Evolutionary conservation across 2,888 invertebrate genomes (phyloP).

Genomic region (Cryptus viduatorius): DNA sequence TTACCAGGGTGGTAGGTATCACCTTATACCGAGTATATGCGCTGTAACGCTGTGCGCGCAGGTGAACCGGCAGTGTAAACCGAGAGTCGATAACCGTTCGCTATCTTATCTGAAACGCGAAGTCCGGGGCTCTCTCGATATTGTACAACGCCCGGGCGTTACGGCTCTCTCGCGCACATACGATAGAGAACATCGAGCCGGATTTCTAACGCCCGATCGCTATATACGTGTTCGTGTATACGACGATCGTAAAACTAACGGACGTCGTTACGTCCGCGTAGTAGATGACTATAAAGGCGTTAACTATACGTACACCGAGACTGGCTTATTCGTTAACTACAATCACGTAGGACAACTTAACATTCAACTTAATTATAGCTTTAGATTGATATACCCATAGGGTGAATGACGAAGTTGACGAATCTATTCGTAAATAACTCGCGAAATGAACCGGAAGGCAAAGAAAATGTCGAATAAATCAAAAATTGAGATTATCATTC

Average conservation of each 20-base stretch:
- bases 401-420: neutral
- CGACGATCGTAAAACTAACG: constrained; percentile 63
- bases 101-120: constrained; percentile 79
- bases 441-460: neutral
- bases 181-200: constrained; percentile 70
- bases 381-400: neutral
- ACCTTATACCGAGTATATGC: constrained; percentile 32
- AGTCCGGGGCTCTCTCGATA: constrained; percentile 57
- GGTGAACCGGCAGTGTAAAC: constrained; percentile 81
- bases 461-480: neutral
- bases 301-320: neutral
- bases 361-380: neutral
- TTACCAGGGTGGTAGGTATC: constrained; percentile 55
- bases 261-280: constrained; percentile 65
- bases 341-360: neutral
- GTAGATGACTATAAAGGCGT: constrained; percentile 17
- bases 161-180: constrained; percentile 25
- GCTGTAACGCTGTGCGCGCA: constrained; percentile 70
- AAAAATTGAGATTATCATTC: neutral
- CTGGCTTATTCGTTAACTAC: constrained; percentile 18
- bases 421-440: neutral
- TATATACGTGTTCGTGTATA: constrained; percentile 13
- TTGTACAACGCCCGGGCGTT: constrained; percentile 52
- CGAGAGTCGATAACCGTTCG: constrained; percentile 79
- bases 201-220: constrained; percentile 68